Evolutionary conservation across 2,113 vertebrate genomes (phyloP).

Genomic region (Notiomystis cincta): DNA sequence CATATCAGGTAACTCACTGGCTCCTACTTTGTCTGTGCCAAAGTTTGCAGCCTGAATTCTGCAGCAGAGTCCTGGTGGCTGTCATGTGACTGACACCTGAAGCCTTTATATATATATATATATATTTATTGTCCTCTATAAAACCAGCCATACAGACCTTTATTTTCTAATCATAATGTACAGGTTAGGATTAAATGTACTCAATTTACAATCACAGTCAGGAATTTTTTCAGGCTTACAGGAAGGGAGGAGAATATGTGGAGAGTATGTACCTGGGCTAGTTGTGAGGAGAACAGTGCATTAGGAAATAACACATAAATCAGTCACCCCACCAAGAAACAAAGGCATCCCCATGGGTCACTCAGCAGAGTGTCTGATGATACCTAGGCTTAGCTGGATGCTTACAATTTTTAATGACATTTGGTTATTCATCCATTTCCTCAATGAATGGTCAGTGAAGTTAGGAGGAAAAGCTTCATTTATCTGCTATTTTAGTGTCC

Average conservation of each 20-base stretch:
- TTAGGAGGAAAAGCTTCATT: fast-evolving
- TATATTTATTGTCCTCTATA: no score
- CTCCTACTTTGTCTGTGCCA: background rate
- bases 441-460: background rate
- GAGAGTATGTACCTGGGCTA: background rate
- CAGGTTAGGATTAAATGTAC: background rate
- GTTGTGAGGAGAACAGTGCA: background rate
- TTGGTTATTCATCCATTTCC: background rate
- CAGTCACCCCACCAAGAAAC: fast-evolving
- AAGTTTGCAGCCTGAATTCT: background rate
- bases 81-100: no score
- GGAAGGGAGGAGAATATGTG: background rate
- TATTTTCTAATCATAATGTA: background rate
- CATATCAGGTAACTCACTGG: fast-evolving
- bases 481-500: background rate
- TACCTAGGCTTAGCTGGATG: background rate
- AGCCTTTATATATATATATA: no score
- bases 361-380: background rate
- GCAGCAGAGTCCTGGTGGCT: background rate
- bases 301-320: background rate
- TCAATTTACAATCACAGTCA: background rate
- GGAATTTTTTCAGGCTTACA: background rate
- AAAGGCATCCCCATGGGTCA: fast-evolving
- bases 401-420: background rate
- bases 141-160: background rate